phyloP scores from a whole-genome alignment of 1,140 invertebrate species.

The Megalonaias nervosa region DNA sequence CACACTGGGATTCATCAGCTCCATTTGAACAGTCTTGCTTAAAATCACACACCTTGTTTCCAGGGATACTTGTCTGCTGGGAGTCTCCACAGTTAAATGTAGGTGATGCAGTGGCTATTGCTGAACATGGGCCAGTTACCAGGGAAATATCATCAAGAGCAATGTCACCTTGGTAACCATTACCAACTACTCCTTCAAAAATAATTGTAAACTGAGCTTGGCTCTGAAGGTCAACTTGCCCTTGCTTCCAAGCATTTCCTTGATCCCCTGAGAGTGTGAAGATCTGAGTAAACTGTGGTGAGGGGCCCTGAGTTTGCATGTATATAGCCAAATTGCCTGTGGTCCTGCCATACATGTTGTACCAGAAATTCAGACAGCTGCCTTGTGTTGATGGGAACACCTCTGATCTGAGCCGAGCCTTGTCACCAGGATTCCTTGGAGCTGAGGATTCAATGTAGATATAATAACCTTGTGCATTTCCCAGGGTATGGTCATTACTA shows the following conservation, averaged over 20 bases:
- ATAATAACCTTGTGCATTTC: slow-evolving; percentile 51
- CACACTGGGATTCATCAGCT: slow-evolving; percentile 66
- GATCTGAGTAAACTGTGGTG: slow-evolving; percentile 14
- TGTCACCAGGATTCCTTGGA: slow-evolving; percentile 54
- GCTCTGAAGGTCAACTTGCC: slow-evolving; percentile 33
- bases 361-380: slow-evolving; percentile 76
- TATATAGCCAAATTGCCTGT: slow-evolving; percentile 61
- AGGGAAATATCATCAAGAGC: slow-evolving; percentile 70
- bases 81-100: slow-evolving; percentile 50
- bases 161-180: slow-evolving; percentile 58
- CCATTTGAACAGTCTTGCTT: slow-evolving; percentile 57
- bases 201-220: slow-evolving; percentile 30
- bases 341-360: slow-evolving; percentile 81
- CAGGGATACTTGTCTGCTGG: slow-evolving; percentile 35
- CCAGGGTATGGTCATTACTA: slow-evolving; percentile 63
- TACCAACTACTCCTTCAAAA: slow-evolving; percentile 42
- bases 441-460: slow-evolving; percentile 62
- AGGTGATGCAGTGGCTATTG: slow-evolving; percentile 21
- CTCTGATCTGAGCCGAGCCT: slow-evolving; percentile 52
- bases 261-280: slow-evolving; percentile 42
- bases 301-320: slow-evolving; percentile 17
- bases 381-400: slow-evolving; percentile 23
- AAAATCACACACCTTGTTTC: slow-evolving; percentile 65
- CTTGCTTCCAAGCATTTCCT: slow-evolving; percentile 50
- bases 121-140: slow-evolving; percentile 47